Base-by-base conservation (phyloP, 1,140 invertebrate genomes). In the Drosophila nasuta region DNA sequence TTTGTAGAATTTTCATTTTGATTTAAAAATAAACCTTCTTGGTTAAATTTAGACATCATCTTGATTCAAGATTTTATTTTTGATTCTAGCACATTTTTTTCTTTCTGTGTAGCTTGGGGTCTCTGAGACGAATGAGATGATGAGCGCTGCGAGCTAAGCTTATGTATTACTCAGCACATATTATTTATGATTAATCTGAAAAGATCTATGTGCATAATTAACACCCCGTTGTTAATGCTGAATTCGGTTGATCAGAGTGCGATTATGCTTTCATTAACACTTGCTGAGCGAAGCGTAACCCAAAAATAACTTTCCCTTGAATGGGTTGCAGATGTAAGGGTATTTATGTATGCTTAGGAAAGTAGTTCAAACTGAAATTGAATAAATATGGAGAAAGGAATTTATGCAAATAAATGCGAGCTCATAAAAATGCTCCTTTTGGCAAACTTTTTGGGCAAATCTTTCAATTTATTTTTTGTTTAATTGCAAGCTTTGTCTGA, bases 211-310 rank as follows among this genome's bases (percentile, higher is more conserved):
- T 59, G 7, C 60, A 66, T n/a, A 72, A 60, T 59, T 66, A 52
- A 66, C 62, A 20, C 46, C 69, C 69, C 48, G 74, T 69, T 73
- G 74, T 66, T 59, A 60, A 57, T 15, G 46, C 45, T 43, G 33
- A 70, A 70, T 73, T 54, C 20, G 11, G 45, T 15, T 35, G 38
- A 46, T 68, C 48, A 41, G 45, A n/a, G 6, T 10, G 33, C 13
- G 46, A 54, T 59, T 73, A 52, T 45, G 35, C 35, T 59, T 52
- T 67, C 35, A 58, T 66, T 66, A 66, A 66, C 69, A 72, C 63
- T 43, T 58, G 41, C 15, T 45, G 13, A 48, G 25, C 43, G 15
- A 13, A 10, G 38, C 11, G 20, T 25, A 38, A 2, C 8, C 6
- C 2, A 2, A 3, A 49, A 51, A 2, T 45, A 46, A 67, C 64